Percentiles rank a stretch among this genome's conserved stretches.
Conservation (phyloP, 2,888 invertebrate species). For the Gastracanthus pulcherrimus region DNA sequence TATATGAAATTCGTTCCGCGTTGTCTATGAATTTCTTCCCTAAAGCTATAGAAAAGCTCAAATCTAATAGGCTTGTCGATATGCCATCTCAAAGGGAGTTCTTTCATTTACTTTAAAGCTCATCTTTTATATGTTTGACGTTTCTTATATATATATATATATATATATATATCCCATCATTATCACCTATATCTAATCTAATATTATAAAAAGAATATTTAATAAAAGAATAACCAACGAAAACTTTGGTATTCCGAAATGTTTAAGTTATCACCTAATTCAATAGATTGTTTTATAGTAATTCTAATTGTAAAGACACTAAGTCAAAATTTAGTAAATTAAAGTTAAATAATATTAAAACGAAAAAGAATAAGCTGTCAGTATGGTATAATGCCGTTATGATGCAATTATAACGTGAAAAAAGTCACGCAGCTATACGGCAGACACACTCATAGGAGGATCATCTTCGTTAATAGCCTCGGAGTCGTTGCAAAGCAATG, state of each 20-base stretch:
- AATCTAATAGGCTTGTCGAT: too few relatives aligned
- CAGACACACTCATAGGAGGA: neutral
- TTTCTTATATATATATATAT: too few relatives aligned
- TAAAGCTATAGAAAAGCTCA: too few relatives aligned
- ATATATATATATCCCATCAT: too few relatives aligned
- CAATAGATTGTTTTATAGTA: neutral
- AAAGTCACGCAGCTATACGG: neutral
- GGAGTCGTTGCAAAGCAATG: neutral
- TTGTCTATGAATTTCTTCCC: too few relatives aligned
- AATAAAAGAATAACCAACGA: neutral
- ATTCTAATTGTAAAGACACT: neutral
- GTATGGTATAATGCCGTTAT: neutral
- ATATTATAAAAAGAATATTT: neutral
- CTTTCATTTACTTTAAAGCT: too few relatives aligned
- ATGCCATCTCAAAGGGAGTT: too few relatives aligned
- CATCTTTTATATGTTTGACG: too few relatives aligned
- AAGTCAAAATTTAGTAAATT: neutral
- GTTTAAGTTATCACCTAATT: neutral
- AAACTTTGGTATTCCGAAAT: neutral
- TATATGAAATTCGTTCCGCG: too few relatives aligned
- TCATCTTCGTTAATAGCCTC: slow-evolving; percentile 23
- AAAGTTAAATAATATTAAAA: neutral
- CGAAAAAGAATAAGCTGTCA: neutral
- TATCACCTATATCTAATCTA: too few relatives aligned
- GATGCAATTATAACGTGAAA: slow-evolving; percentile 6